Evolutionary conservation across 2,797 vertebrate genomes (phyloP), one percentile per base, ranked within the genome.

Genomic region (Sebastolobus alascanus): DNA sequence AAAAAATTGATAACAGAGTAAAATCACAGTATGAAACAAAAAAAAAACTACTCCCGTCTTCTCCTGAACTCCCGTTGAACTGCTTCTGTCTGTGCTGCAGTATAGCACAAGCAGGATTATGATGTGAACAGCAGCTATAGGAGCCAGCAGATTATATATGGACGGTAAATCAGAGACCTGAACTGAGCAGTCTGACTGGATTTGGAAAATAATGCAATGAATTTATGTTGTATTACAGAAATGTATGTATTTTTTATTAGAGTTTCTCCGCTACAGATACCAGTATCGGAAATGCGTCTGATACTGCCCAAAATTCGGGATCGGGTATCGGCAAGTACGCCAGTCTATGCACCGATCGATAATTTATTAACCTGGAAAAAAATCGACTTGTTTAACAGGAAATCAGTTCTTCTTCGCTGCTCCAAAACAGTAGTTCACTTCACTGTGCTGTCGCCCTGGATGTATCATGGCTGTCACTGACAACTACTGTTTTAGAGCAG

Each of bases 51-150:
- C 58, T 70, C 6, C 22, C 74, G 67, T 38, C 29, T 80, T 77
- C 16, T 77, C 56, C 29, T 93, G 85, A 92, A 92, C 89, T 90
- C 69, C 79, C 40, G 70, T 5, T 92, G 91, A 92, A 91, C 87
- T 55, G 46, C 59, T 63, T 71, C 73, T 61, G 77, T 81, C 81
- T 83, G 33, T 76, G 70, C 72, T 82, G 85, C 75, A 82, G 77
- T 79, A 56, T 13, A 82, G n/a, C 73, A 76, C 76, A 80, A 77
- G 81, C 27, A 75, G 80, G 74, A 79, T 89, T 80, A 77, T 67
- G 73, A 82, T 70, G 75, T 80, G 59, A 85, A 64, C 77, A 77
- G 78, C 74, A 77, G 64, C 60, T 37, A 79, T 80, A 75, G 52
- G 66, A 83, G 70, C 55, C 71, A 29, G 43, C 38, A 78, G 82